A percentile compares a stretch with the other conserved stretches of the same genome.
Evolutionary conservation across 2,797 vertebrate genomes (phyloP).

Genomic region (Xiphorhynchus erythropygius): DNA sequence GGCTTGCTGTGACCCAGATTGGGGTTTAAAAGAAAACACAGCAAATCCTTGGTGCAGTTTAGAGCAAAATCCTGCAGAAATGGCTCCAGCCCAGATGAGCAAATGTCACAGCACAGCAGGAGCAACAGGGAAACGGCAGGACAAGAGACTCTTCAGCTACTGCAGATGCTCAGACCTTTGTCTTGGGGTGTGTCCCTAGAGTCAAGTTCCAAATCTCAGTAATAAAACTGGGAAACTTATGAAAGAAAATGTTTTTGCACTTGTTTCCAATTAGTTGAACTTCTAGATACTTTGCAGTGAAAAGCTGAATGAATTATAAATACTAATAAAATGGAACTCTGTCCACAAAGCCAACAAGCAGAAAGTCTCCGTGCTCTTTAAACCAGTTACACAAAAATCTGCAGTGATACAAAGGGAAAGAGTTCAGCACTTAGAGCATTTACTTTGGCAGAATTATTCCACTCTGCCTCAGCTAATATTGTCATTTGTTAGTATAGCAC

Average conservation of each 20-base stretch:
- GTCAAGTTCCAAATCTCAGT: not conserved
- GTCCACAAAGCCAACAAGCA: not conserved
- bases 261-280: not conserved
- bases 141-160: not conserved
- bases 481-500: not conserved
- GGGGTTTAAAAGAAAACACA: not conserved
- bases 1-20: not conserved
- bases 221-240: not conserved
- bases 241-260: not conserved
- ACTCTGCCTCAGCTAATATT: not conserved
- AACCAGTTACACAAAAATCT: not conserved
- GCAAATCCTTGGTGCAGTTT: not conserved
- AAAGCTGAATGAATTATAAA: not conserved
- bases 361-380: not conserved
- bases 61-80: not conserved
- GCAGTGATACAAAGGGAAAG: not conserved
- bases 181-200: not conserved
- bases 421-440: not conserved
- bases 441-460: not conserved
- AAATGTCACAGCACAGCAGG: rapidly evolving
- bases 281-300: not conserved
- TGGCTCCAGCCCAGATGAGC: not conserved
- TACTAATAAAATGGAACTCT: not conserved
- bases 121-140: rapidly evolving
- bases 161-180: not conserved